Evolutionary conservation across 2,888 invertebrate species (phyloP).

Genomic region (Schizotus pectinicornis): DNA sequence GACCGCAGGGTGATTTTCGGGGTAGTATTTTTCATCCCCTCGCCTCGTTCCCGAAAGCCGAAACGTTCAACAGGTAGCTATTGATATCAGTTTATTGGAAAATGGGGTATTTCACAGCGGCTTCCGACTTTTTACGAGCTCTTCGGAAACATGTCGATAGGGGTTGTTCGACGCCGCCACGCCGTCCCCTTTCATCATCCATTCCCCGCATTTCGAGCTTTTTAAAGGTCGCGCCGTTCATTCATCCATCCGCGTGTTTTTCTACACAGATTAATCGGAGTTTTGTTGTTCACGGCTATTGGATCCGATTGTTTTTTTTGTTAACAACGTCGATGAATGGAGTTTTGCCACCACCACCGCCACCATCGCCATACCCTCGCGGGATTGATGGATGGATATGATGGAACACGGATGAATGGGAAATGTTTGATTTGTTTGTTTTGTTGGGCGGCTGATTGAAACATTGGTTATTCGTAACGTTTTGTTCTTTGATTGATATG

Average conservation of each 20-base stretch:
- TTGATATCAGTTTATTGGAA: slow-evolving; percentile 61
- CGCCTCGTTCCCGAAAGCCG: slow-evolving; percentile 8
- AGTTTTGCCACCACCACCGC: not conserved
- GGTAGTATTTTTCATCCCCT: slow-evolving; percentile 23
- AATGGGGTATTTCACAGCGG: slow-evolving; percentile 58
- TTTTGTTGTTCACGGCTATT: slow-evolving; percentile 46
- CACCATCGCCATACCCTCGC: not conserved
- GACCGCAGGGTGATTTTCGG: slow-evolving; percentile 1
- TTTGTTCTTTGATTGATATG: slow-evolving; percentile 41
- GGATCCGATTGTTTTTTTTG: slow-evolving; percentile 42
- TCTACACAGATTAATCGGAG: slow-evolving; percentile 44
- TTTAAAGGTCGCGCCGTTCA: no score
- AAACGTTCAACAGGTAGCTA: slow-evolving; percentile 58
- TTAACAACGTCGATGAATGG: slow-evolving; percentile 37
- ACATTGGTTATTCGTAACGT: slow-evolving; percentile 26
- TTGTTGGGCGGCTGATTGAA: slow-evolving; percentile 37
- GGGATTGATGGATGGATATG: slow-evolving; percentile 39
- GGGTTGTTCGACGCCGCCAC: slow-evolving; percentile 37
- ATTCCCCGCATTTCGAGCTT: no score
- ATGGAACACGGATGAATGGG: slow-evolving; percentile 37
- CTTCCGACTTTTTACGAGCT: slow-evolving; percentile 53
- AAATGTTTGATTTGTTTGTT: slow-evolving; percentile 44
- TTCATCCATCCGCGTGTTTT: slow-evolving; percentile 42
- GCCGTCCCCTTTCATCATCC: slow-evolving; percentile 38
- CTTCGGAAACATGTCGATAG: slow-evolving; percentile 41